Conservation (phyloP, 2,888 invertebrate species). For the Xestia rhomboidea region DNA sequence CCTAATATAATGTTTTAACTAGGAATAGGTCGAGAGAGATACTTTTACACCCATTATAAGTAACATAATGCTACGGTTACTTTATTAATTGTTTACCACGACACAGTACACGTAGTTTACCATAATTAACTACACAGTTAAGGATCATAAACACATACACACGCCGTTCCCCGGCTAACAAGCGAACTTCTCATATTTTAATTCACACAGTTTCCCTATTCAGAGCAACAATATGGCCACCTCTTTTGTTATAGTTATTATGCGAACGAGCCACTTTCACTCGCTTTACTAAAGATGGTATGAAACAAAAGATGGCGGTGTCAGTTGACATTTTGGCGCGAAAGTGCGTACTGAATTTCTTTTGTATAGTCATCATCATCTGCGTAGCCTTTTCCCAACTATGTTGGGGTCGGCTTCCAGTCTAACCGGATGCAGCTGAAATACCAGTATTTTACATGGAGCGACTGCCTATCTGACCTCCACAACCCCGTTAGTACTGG, state of each 20-base stretch:
- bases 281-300: neutral
- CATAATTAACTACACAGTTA: slow-evolving; percentile 13
- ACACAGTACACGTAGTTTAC: neutral
- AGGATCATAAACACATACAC: neutral
- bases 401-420: too few species aligned
- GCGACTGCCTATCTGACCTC: too few species aligned
- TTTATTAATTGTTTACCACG: neutral
- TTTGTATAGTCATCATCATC: neutral
- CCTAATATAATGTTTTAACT: too few species aligned
- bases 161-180: slow-evolving; percentile 19
- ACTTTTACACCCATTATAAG: too few species aligned
- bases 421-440: too few species aligned
- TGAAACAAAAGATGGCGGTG: slow-evolving; percentile 1
- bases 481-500: too few species aligned
- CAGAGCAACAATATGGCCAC: slow-evolving; percentile 40
- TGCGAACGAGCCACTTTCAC: slow-evolving; percentile 57
- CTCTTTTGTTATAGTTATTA: slow-evolving; percentile 42
- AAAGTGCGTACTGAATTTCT: neutral
- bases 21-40: too few species aligned
- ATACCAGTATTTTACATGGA: too few species aligned
- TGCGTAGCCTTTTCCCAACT: too few species aligned
- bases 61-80: neutral
- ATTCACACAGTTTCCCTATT: slow-evolving; percentile 29
- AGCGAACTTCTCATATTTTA: slow-evolving; percentile 36
- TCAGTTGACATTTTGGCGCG: neutral